phyloP scores from a whole-genome alignment of 2,113 vertebrate genomes.

The Dryoscopus gambensis region DNA sequence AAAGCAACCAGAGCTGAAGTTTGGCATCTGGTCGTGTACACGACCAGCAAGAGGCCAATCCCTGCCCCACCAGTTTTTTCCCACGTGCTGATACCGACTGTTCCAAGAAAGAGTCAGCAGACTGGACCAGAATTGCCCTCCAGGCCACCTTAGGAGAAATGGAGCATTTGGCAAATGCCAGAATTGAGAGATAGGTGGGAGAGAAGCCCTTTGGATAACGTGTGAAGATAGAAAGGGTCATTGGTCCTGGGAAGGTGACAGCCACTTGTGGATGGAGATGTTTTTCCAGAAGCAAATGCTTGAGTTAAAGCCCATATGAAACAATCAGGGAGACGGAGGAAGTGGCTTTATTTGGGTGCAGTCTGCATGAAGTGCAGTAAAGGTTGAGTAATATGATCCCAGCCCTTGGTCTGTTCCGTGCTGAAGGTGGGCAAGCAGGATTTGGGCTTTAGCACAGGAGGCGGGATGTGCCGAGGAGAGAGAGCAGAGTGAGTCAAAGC shows the following conservation, averaged over 20 bases:
- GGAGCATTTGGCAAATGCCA: neutral
- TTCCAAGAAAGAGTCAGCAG: neutral
- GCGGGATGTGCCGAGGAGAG: fast-evolving
- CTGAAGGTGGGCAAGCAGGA: neutral
- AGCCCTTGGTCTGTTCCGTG: neutral
- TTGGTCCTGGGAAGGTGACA: neutral
- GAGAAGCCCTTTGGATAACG: neutral
- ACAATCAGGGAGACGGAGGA: neutral
- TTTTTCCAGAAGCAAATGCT: neutral
- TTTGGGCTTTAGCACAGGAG: neutral
- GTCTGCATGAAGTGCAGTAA: neutral
- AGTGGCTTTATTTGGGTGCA: neutral
- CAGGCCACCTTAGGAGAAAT: neutral
- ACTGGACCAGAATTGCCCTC: neutral
- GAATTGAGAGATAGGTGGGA: neutral
- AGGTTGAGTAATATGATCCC: neutral
- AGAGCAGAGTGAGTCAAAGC: neutral
- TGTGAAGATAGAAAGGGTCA: neutral
- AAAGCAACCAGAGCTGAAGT: neutral
- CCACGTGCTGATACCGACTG: neutral
- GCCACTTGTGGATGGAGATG: neutral
- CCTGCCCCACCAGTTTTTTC: neutral
- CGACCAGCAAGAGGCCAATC: neutral
- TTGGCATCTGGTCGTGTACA: neutral
- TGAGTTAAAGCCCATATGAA: neutral